phyloP scores from a whole-genome alignment of 2,113 vertebrate genomes.

The Barnardius zonarius region DNA sequence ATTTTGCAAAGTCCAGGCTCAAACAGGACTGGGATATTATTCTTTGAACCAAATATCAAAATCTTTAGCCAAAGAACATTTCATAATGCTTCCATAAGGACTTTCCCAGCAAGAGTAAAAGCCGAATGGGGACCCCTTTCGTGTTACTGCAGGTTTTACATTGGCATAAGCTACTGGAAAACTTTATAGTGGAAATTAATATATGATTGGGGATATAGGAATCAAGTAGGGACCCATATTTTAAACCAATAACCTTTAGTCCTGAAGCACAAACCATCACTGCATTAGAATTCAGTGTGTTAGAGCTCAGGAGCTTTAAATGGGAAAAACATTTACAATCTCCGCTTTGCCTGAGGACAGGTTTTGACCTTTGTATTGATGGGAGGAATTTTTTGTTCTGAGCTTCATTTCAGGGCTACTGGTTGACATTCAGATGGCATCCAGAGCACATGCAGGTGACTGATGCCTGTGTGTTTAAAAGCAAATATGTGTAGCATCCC shows the following conservation, averaged over 20 bases:
- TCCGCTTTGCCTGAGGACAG: not conserved
- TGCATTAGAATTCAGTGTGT: not conserved
- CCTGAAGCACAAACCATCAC: not conserved
- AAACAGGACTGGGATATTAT: not conserved
- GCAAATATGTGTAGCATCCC: not conserved
- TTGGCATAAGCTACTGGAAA: not conserved
- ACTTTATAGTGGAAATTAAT: not conserved
- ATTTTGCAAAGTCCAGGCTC: not conserved
- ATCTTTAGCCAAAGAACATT: not conserved
- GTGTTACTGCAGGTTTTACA: not conserved
- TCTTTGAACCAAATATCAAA: not conserved
- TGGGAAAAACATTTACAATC: not conserved
- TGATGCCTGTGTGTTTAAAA: not conserved
- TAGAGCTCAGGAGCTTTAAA: not conserved
- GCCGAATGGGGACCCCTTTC: not conserved
- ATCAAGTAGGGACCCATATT: not conserved
- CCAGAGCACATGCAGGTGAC: not conserved
- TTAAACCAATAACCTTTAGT: not conserved
- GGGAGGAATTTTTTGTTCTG: not conserved
- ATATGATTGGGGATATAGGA: not conserved
- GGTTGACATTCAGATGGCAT: not conserved
- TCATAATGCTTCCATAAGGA: not conserved
- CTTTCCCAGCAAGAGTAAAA: not conserved
- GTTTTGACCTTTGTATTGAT: not conserved
- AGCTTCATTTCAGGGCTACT: not conserved